These are phyloP conservation scores for Spisula subtruncata DNA, from an alignment of 2,888 invertebrate genomes.

Conservation along the genomic window DNA sequence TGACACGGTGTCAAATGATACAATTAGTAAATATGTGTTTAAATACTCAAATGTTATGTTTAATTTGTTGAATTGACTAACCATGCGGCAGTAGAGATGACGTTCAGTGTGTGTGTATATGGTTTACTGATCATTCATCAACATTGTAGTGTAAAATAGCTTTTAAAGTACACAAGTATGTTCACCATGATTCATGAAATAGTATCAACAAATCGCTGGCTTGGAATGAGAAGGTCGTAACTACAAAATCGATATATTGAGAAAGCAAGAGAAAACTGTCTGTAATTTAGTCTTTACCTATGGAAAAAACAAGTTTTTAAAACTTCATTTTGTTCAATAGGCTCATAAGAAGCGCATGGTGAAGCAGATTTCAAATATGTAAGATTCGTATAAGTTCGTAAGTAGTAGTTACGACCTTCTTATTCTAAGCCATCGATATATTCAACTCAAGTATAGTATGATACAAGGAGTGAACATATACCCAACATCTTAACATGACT, in stretches of 20 bases:
- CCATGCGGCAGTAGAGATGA: slow-evolving; percentile 5
- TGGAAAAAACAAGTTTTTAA: too few species aligned
- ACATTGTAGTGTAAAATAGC: not conserved
- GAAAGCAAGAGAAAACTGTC: too few species aligned
- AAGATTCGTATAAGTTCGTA: too few species aligned
- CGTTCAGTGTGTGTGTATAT: not conserved
- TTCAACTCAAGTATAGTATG: too few species aligned
- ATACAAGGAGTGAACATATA: not conserved
- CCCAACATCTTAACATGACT: not conserved
- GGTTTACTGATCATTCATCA: not conserved
- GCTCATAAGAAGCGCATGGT: too few species aligned
- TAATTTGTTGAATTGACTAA: not conserved
- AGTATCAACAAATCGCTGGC: not conserved
- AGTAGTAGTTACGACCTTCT: too few species aligned
- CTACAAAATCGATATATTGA: too few species aligned
- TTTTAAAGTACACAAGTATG: not conserved
- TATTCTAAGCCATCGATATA: too few species aligned
- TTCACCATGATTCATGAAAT: not conserved
- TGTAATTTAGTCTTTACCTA: too few species aligned
- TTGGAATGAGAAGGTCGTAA: too few species aligned
- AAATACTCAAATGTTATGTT: slow-evolving; percentile 12
- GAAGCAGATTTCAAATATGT: too few species aligned
- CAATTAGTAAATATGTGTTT: slow-evolving; percentile 20
- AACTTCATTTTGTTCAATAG: too few species aligned
- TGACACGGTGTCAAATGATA: not conserved